Evolutionary conservation across 2,113 vertebrate genomes (phyloP).

Genomic region (Alligator mississippiensis): DNA sequence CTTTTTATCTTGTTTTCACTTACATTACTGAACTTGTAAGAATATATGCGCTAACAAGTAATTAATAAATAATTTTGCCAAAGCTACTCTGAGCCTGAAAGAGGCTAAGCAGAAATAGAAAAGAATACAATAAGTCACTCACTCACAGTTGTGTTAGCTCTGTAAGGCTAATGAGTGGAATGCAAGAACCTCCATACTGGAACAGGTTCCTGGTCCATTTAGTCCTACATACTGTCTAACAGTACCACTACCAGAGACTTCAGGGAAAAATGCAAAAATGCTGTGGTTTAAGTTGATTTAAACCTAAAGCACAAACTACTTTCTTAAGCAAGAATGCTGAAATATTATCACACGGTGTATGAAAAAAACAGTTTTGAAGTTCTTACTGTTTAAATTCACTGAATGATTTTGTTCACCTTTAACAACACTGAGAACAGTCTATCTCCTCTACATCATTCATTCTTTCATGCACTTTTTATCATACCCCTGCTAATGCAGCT

Average conservation of each 20-base stretch:
- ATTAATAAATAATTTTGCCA: neutral
- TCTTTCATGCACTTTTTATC: neutral
- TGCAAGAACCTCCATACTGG: neutral
- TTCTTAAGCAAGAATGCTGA: too few relatives aligned
- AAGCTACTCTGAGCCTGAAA: neutral
- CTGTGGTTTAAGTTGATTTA: too few relatives aligned
- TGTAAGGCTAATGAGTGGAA: neutral
- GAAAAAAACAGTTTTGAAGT: neutral
- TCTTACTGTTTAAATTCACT: neutral
- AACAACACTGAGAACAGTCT: neutral
- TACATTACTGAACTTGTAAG: too few relatives aligned
- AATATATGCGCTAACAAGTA: neutral
- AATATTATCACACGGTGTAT: neutral
- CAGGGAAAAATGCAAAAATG: neutral
- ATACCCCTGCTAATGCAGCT: neutral
- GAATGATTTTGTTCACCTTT: neutral
- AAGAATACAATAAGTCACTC: neutral
- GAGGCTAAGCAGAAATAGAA: neutral
- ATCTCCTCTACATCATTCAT: neutral
- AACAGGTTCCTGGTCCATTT: neutral
- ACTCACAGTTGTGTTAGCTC: neutral
- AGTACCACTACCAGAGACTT: neutral
- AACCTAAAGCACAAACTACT: too few relatives aligned
- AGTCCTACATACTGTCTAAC: neutral
- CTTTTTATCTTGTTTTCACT: neutral